Base-by-base conservation (phyloP, 53 echinoderm and acorn worm species). In the Crossaster papposus region DNA sequence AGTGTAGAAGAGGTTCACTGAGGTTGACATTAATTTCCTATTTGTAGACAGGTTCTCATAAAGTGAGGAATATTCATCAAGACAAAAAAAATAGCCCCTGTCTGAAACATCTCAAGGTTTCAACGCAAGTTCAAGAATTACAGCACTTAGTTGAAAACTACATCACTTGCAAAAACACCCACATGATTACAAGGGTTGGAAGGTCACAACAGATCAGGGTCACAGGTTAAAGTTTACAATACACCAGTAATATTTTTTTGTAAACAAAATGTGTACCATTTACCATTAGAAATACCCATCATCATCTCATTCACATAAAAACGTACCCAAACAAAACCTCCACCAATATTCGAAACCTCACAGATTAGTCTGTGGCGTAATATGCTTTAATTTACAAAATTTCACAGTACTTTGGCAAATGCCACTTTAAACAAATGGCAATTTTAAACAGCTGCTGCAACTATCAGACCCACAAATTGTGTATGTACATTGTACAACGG, bases 141-240 rank as follows among this genome's bases (percentile, higher is more conserved):
- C 68, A 26, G 15, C n/a, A 68, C 68, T 23, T 18, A 26, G 22
- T n/a, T 68, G 4, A 68, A 28, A 2, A 26, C 9, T 68, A 68
- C n/a, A 23, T 68, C 68, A 26, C 68, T 28, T 68, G 68, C 1
- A 10, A 58, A 58, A 18, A 58, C 58, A 58, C 22, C 7, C 58
- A 58, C 58, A 58, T 1, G 35, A 34, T 73, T 73, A 73, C 36
- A 2, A 33, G 11, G 36, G 35, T 73, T 76, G 76, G 36, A 76
- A 76, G 78, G 50, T 52, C 22, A 22, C 17, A 20, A 64, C 2
- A 81, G 81, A 58, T 79, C 30, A 31, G 23, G 55, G 79, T 81
- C 81, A 81, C 6, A 64, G 58, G 64, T 64, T 32, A 35, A 81
- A 31, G 33, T 32, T 64, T 32, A 58, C 81, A 52, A 51, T 30